Conservation (phyloP, 2,113 vertebrate genomes). For the Solenodon paradoxus region DNA sequence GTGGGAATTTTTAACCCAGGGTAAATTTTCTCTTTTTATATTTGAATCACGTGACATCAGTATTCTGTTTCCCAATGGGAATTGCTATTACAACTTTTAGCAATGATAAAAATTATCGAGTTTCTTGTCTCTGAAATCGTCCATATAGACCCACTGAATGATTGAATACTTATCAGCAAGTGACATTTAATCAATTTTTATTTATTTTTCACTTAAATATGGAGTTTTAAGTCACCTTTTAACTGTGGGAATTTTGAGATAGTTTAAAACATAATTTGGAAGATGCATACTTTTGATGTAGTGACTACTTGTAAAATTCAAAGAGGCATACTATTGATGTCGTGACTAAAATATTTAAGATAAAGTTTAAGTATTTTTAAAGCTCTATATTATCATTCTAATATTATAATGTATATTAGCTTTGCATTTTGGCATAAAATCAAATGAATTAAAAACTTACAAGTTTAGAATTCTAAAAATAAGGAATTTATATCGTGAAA, state of each 20-base stretch:
- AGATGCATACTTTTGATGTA: neutral
- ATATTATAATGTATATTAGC: neutral
- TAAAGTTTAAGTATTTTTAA: neutral
- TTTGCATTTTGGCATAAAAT: neutral
- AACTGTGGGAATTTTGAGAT: neutral
- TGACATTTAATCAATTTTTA: neutral
- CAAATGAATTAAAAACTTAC: neutral
- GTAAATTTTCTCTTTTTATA: neutral
- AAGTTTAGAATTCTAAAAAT: neutral
- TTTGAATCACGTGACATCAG: too few relatives aligned
- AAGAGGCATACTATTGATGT: neutral
- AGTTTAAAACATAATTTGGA: neutral
- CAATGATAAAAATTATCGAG: neutral
- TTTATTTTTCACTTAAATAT: slow-evolving; percentile 40
- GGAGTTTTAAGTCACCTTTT: neutral
- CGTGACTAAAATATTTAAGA: neutral
- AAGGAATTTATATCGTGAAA: neutral
- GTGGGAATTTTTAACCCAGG: neutral
- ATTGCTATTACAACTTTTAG: neutral
- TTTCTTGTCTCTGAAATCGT: neutral
- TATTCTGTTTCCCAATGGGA: neutral
- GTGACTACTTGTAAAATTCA: neutral
- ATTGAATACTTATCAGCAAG: neutral
- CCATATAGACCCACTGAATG: neutral
- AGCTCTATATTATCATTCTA: neutral